phyloP scores from a whole-genome alignment of 2,888 invertebrate species.

The Glyphotaelius pellucidus region DNA sequence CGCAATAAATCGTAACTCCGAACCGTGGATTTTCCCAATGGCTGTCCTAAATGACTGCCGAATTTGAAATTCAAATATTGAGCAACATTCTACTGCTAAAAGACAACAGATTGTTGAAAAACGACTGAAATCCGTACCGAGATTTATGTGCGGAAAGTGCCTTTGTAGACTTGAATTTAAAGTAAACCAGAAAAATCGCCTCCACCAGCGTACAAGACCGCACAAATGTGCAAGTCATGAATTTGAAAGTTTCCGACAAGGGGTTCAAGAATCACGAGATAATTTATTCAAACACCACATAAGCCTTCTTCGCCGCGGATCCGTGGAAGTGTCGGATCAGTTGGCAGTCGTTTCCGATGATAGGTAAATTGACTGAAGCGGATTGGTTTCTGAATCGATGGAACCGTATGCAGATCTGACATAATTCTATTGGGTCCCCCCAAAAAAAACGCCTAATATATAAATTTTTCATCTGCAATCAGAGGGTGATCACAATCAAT shows the following conservation, averaged over 20 bases:
- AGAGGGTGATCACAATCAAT: too few species aligned
- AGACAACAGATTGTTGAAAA: neutral
- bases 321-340: neutral
- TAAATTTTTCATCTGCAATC: neutral
- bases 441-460: too few species aligned
- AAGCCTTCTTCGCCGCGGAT: neutral
- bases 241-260: neutral
- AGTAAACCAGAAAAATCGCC: neutral
- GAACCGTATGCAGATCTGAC: neutral
- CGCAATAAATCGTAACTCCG: neutral
- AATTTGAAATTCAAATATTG: neutral
- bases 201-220: neutral
- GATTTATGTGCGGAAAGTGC: neutral
- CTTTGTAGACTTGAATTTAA: neutral
- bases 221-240: neutral
- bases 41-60: neutral
- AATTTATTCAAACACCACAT: neutral
- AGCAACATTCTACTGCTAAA: neutral
- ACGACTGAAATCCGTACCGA: neutral
- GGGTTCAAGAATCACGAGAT: neutral
- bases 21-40: neutral
- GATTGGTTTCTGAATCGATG: neutral
- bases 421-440: neutral
- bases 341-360: neutral
- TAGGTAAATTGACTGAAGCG: neutral